Evolutionary conservation across 2,888 invertebrate genomes (phyloP).

Genomic region (Pegoplata infirma): DNA sequence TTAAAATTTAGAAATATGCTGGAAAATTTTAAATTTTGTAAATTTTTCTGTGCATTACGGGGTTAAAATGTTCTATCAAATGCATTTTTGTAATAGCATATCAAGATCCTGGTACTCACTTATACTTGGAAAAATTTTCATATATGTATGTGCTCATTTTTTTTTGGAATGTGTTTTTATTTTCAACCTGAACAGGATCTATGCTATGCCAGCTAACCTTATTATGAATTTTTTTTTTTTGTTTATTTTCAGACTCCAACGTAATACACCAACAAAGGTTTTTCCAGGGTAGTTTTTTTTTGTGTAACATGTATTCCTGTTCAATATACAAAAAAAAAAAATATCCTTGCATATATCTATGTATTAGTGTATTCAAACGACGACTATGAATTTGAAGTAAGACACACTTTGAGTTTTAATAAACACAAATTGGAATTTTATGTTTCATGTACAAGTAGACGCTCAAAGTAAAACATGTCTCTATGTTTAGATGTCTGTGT

Average conservation of each 20-base stretch:
- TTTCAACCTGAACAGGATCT: slow-evolving; percentile 51
- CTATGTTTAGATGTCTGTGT: no score
- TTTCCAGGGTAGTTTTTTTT: neutral
- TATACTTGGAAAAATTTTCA: slow-evolving; percentile 2
- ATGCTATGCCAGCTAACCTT: slow-evolving; percentile 55
- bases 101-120: slow-evolving; percentile 1
- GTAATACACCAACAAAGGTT: neutral
- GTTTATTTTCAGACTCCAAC: neutral
- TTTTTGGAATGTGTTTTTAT: slow-evolving; percentile 5
- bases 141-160: no score
- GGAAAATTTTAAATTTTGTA: no score
- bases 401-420: slow-evolving; percentile 43
- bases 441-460: slow-evolving; percentile 26
- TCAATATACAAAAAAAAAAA: no score
- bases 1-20: no score
- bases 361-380: neutral
- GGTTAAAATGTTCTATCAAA: no score
- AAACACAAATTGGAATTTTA: slow-evolving; percentile 60
- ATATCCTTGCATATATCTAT: neutral
- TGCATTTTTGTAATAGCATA: no score
- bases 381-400: neutral
- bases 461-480: neutral
- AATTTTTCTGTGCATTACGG: no score
- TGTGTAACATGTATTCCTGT: neutral
- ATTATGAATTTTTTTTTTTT: slow-evolving; percentile 46